Conservation (phyloP, 2,797 vertebrate species). For the Pseudochromis fuscus region DNA sequence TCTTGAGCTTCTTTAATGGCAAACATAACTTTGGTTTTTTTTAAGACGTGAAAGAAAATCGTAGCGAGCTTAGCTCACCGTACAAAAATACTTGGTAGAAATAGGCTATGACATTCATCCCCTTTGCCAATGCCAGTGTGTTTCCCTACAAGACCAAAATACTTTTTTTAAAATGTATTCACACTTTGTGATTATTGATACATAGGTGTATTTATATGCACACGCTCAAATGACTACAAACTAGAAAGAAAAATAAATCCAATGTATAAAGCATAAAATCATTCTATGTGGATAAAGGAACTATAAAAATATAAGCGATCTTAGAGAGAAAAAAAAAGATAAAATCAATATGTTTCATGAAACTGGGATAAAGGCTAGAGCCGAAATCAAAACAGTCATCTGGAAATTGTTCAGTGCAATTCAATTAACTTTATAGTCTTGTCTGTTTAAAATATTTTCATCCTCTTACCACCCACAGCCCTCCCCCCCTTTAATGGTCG, state of each 20-base stretch:
- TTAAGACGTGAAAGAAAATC: conserved; percentile 79
- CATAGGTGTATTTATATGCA: conserved; percentile 80
- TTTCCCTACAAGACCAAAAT: conserved; percentile 79
- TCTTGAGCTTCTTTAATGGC: conserved; percentile 85
- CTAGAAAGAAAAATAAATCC: conserved; percentile 80
- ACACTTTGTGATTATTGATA: conserved; percentile 82
- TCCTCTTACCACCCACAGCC: conserved; percentile 89
- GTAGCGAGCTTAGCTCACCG: conserved; percentile 78
- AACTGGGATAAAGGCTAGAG: conserved; percentile 79
- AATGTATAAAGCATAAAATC: conserved; percentile 85
- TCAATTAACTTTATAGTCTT: conserved; percentile 74
- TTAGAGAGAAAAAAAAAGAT: conserved; percentile 73
- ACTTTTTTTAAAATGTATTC: conserved; percentile 70
- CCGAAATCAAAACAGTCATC: conserved; percentile 86
- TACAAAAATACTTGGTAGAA: conserved; percentile 85
- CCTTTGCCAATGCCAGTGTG: conserved; percentile 77
- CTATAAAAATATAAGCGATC: conserved; percentile 89
- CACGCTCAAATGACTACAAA: conserved; percentile 82
- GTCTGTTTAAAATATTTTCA: conserved; percentile 87
- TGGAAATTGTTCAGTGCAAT: conserved; percentile 89
- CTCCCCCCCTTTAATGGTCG: conserved; percentile 87
- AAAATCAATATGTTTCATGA: conserved; percentile 80
- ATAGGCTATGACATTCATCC: conserved; percentile 79
- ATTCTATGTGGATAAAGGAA: conserved; percentile 88
- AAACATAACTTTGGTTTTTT: conserved; percentile 90